Base-by-base conservation (phyloP, 1,140 invertebrate species). In the Scaptomyza montana region DNA sequence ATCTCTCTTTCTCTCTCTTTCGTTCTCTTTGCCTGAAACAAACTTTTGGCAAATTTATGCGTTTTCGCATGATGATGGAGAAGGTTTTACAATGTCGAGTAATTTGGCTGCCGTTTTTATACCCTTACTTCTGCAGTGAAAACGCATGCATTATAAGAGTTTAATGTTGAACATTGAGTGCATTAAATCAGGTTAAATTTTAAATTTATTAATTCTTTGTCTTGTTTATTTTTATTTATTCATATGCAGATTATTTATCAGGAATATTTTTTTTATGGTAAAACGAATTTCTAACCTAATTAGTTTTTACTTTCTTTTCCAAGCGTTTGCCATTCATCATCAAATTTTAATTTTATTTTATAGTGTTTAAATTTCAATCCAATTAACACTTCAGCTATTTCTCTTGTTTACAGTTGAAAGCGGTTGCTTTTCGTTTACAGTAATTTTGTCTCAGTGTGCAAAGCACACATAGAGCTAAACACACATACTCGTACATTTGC, bases 31-130 rank as follows among this genome's bases (percentile, higher is more conserved):
- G 19, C 3, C 36, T 36, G 30, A 70, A 73, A 54, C 65, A 62
- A 64, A 73, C 53, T 79, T 77, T 69, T 53, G 68, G 28, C 65
- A 87, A 87, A 82, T 72, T 89, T 87, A 82, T 79, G 45, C 75
- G 65, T 59, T 80, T 65, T 68, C 46, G 43, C 45, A 64, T 59
- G 67, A 74, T 77, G 70, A 71, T 89, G 69, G 66, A 63, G 69
- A 55, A 74, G 77, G 72, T 64, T 65, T 74, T 74, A 70, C 66
- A 74, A 64, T 72, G 41, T 65, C 61, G 47, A 65, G 53, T 71
- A 70, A 53, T 71, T 75, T 71, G 16, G 67, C 65, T 65, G 8
- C 13, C 45, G 25, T 33, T 56, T 54, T 5, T 13, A 69, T 70
- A 54, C 66, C 16, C 67, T 74, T 16, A 12, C 54, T 33, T 8